Base-by-base conservation (phyloP, 2,888 invertebrate genomes). In the Portevinia maculata region DNA sequence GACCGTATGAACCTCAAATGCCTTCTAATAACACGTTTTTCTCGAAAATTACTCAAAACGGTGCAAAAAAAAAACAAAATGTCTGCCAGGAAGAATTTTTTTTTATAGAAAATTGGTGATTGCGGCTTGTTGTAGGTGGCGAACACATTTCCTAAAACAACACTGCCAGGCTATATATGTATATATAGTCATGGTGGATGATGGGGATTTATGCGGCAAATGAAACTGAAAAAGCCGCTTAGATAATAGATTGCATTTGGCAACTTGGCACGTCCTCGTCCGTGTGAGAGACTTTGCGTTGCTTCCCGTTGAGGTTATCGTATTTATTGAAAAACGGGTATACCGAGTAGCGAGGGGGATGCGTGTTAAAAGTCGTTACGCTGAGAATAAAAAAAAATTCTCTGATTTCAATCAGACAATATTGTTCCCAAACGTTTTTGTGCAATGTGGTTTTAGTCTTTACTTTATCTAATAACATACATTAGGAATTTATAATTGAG, bases 11-110 rank as follows among this genome's bases (percentile, higher is more conserved):
- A 52, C n/a, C 53, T 15, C n/a, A 71, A 81, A 81, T 65, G 74
- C 59, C 69, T 48, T 15, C 28, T 81, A 81, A 81, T 81, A 81
- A 81, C 70, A 81, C 70, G 76, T 70, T 71, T 64, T 76, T 60
- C 81, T 76, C 46, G 59, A 65, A 75, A 76, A 81, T 81, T 71
- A 70, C 76, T 60, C 76, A 81, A 81, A 81, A 81, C 76, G 65
- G 70, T 70, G 65, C 57, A 53, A 60, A 46, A 74, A 70, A 48
- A 55, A 48, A 28, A 55, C 75, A 81, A 81, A 75, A 76, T 76
- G 81, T 81, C 81, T 65, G 81, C 75, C 81, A 65, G 60, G 53
- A 76, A 48, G 50, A 9, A 65, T 53, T 55, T 28, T 11, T 30
- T 48, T 64, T 59, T 34, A 50, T 59, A 57, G 50, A 64, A 64